phyloP scores from a whole-genome alignment of 2,797 vertebrate species.

The Poeciliopsis paucimaculata region DNA sequence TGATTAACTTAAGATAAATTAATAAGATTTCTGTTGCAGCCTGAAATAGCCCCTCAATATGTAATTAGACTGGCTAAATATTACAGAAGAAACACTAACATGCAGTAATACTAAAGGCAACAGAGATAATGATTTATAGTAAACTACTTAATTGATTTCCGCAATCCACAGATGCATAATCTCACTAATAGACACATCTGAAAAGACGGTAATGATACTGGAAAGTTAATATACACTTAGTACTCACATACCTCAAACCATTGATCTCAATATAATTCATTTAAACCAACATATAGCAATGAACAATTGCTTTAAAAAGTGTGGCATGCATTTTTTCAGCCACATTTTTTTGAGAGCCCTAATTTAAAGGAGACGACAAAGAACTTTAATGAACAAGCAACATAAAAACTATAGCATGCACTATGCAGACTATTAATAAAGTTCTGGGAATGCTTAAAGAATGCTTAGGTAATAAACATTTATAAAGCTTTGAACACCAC shows the following conservation, averaged over 20 bases:
- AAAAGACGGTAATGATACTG: not conserved
- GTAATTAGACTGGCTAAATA: conserved; percentile 2
- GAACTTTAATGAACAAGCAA: not conserved
- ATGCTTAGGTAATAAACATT: not conserved
- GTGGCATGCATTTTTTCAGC: not conserved
- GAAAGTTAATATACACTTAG: not conserved
- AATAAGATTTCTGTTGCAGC: conserved; percentile 14
- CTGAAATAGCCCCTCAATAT: conserved; percentile 4
- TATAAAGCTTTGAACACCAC: not conserved
- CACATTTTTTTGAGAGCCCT: not conserved
- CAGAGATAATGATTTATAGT: not conserved
- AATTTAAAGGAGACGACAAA: not conserved
- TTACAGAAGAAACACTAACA: no score
- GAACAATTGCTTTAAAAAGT: not conserved
- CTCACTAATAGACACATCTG: not conserved
- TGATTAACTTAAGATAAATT: conserved; percentile 39
- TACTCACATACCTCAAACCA: not conserved
- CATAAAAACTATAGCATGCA: not conserved
- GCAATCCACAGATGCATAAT: not conserved
- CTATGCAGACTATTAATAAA: not conserved
- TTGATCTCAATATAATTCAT: not conserved
- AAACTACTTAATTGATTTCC: not conserved
- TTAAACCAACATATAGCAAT: not conserved
- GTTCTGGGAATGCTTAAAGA: not conserved
- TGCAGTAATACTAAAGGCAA: not conserved